Percentiles rank a stretch among this genome's conserved stretches.
phyloP scores from a whole-genome alignment of 2,113 vertebrate species.

The Sinocyclocheilus maitianheensis region DNA sequence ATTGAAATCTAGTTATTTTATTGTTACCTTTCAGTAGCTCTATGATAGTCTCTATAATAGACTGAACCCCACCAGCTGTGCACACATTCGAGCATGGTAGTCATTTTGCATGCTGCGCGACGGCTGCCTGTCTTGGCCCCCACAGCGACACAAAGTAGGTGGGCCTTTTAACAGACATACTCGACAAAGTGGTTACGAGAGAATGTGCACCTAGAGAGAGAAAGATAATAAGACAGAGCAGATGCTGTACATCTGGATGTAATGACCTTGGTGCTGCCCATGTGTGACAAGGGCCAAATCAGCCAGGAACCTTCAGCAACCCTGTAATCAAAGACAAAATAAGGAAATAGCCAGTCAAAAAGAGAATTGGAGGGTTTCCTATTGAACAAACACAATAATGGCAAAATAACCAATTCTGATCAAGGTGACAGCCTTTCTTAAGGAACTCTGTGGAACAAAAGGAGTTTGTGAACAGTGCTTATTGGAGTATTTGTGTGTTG shows the following conservation, averaged over 20 bases:
- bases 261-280: conserved; percentile 14
- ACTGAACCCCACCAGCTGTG: conserved; percentile 17
- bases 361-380: conserved; percentile 19
- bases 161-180: conserved; percentile 23
- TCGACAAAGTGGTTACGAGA: background rate
- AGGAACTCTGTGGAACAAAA: conserved; percentile 18
- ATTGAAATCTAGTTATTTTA: background rate
- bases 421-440: conserved; percentile 21
- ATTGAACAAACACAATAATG: conserved; percentile 34
- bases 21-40: background rate
- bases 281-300: conserved; percentile 7
- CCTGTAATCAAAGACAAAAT: background rate
- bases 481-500: conserved; percentile 17
- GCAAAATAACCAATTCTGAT: conserved; percentile 20
- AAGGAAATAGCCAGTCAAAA: background rate
- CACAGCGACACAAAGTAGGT: background rate
- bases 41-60: conserved; percentile 30
- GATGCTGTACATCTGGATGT: conserved; percentile 25
- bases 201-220: conserved; percentile 2
- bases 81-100: background rate
- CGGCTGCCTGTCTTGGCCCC: conserved; percentile 19
- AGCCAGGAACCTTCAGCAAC: background rate
- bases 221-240: background rate
- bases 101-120: background rate
- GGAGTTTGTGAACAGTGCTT: background rate